A percentile compares a stretch with the other conserved stretches of the same genome.
phyloP scores from a whole-genome alignment of 2,113 vertebrate species.

The Rhipidura dahli region DNA sequence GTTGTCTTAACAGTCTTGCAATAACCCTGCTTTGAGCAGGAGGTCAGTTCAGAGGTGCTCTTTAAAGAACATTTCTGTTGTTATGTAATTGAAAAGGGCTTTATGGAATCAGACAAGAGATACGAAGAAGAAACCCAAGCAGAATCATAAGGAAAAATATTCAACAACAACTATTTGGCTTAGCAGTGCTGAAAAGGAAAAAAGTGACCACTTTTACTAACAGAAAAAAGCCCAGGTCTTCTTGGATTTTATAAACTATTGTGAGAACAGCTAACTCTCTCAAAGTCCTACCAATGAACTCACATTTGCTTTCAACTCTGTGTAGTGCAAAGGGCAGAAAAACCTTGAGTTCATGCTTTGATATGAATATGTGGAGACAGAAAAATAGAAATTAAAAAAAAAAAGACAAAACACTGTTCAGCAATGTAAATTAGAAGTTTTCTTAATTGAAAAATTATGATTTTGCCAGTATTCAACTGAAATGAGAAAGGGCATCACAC shows the following conservation, averaged over 20 bases:
- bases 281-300: background rate
- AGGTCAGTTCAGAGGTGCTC: background rate
- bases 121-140: background rate
- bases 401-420: background rate
- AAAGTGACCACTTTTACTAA: background rate
- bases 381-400: background rate
- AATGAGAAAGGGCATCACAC: background rate
- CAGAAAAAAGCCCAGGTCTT: fast-evolving
- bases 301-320: background rate
- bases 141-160: background rate
- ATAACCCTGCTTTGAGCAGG: background rate
- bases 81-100: background rate
- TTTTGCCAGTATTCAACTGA: background rate
- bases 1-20: background rate
- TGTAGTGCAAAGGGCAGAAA: background rate
- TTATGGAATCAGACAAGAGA: background rate
- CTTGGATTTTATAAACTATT: background rate
- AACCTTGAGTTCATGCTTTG: background rate
- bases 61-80: background rate
- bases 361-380: background rate
- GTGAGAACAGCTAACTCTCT: background rate
- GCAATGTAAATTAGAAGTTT: background rate
- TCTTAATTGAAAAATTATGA: background rate
- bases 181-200: background rate
- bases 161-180: background rate